Base-by-base conservation (phyloP, 1,140 invertebrate species). In the Tetramorium simillimum region DNA sequence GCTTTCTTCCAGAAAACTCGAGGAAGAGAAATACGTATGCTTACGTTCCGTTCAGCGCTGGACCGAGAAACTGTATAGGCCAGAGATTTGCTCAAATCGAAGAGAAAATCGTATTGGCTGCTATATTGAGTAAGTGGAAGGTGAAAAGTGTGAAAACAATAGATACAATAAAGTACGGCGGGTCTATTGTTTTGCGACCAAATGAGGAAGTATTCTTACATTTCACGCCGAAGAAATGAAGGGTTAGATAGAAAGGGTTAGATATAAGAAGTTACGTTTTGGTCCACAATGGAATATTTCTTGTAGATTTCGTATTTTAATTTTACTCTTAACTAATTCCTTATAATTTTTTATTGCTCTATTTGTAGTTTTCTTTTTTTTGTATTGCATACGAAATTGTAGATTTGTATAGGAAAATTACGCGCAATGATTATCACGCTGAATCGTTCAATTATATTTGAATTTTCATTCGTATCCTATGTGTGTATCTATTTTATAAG, bases 1-100 rank as follows among this genome's bases (percentile, higher is more conserved):
- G 91, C 40, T 92, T 98, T 93, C 92, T 96, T 16, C 96, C 96
- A 0, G 96, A 96, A 86, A 96, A 96, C 49, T 78, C 89, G 2
- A 65, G 88, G 14, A 85, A 88, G n/a, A 93, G 96, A 60, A 96
- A 96, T 92, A 95, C 95, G 2, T 97, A 96, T 88, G 93, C 95
- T 3, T 97, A 96, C 92, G 93, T 98, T 53, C 96, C 93, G 16
- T 93, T 93, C 62, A 92, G 91, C 37, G 92, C 91, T 18, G 93
- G 92, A 63, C 90, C 91, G 7, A 85, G 92, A 69, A 92, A 92
- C 53, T 92, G 91, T 60, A 86, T 91, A 56, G 91, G 91, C 5
- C 77, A 88, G 40, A 88, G 49, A 90, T 96, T 96, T 91, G 96
- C 96, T 3, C 85, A 95, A 88, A 92, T 96, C 89, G 96, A 96